A percentile compares a stretch with the other conserved stretches of the same genome.
Evolutionary conservation across 2,797 vertebrate genomes (phyloP).

Genomic region (Lepilemur ruficaudatus): DNA sequence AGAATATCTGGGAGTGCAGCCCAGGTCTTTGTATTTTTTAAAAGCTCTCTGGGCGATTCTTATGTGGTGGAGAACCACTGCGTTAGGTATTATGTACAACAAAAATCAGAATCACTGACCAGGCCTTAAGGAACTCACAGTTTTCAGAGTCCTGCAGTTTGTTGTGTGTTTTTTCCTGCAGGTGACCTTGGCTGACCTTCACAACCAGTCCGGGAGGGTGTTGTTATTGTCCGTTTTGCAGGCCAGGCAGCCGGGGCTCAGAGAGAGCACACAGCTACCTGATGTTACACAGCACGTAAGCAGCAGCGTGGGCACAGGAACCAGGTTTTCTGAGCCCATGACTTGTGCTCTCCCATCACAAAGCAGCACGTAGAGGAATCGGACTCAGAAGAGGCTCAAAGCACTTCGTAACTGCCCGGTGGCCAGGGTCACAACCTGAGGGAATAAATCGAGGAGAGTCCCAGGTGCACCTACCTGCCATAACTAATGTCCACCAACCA

Average conservation of each 20-base stretch:
- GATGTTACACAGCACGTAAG: neutral
- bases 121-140: neutral
- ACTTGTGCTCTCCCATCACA: neutral
- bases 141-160: neutral
- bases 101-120: neutral
- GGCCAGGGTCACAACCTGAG: neutral
- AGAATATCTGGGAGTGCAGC: conserved; percentile 17
- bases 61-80: neutral
- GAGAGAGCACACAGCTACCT: neutral
- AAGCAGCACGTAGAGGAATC: neutral
- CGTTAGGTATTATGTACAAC: neutral
- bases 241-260: neutral
- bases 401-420: accelerated
- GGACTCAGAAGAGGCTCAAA: neutral
- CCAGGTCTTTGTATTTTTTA: conserved; percentile 24
- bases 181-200: neutral
- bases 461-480: neutral
- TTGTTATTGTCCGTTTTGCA: neutral
- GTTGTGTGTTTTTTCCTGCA: neutral
- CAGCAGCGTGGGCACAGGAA: neutral
- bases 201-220: neutral
- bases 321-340: neutral
- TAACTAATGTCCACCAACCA: neutral
- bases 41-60: conserved; percentile 49
- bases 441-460: neutral